Evolutionary conservation across 2,797 vertebrate genomes (phyloP).

Genomic region (Lemur catta): DNA sequence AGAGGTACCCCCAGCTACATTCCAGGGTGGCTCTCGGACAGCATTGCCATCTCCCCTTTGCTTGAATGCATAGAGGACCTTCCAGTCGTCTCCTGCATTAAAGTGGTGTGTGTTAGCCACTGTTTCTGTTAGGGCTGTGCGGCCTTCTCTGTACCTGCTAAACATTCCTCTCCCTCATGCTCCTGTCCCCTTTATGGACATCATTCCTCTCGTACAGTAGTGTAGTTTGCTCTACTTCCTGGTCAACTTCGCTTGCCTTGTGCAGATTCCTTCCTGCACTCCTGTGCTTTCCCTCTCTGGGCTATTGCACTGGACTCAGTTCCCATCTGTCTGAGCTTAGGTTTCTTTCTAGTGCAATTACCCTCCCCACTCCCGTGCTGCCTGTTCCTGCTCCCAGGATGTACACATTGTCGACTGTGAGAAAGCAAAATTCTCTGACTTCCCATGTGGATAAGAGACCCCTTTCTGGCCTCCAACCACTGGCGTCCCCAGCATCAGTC

Average conservation of each 20-base stretch:
- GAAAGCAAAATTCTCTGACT: not conserved
- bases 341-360: not conserved
- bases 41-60: not conserved
- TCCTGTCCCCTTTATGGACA: too few species aligned
- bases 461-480: not conserved
- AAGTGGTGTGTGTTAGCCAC: not conserved
- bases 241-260: not conserved
- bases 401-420: not conserved
- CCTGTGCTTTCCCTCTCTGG: not conserved
- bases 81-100: not conserved
- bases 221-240: not conserved
- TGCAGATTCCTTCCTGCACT: not conserved
- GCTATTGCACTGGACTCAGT: not conserved
- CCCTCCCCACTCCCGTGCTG: not conserved
- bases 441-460: not conserved
- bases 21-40: not conserved
- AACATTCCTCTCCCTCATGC: accelerated
- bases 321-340: not conserved
- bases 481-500: too few species aligned
- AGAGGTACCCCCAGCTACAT: not conserved
- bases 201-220: not conserved
- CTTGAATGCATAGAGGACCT: not conserved
- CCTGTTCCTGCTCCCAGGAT: not conserved
- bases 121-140: not conserved
- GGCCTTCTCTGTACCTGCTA: not conserved